Base-by-base conservation (phyloP, 2,797 vertebrate species). In the Lepilemur septentrionalis region DNA sequence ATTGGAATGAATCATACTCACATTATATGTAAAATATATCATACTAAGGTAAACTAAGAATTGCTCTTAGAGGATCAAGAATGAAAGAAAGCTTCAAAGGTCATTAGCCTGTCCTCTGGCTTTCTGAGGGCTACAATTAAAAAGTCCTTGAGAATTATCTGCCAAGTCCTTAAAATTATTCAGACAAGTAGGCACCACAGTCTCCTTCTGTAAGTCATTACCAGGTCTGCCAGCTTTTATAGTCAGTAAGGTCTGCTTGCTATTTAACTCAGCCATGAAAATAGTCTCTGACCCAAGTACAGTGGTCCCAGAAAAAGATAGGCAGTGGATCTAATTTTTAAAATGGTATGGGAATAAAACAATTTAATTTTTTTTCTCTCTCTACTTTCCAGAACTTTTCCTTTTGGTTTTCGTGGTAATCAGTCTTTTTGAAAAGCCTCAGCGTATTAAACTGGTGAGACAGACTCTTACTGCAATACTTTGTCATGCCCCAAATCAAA, bases 101-200 rank as follows among this genome's bases (percentile, higher is more conserved):
- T 90, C 91, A 88, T 96, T 97, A 93, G 86, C 23, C 81, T 97
- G 63, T 94, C 59, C 63, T 96, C 76, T 96, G 80, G 55, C 52
- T 97, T 97, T 97, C 87, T 72, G 79, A 84, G 69, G 52, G n/a
- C 35, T 96, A 85, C 94, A 97, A 97, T 97, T 97, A 97, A 97
- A 97, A 97, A 94, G 94, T 96, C 93, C 69, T 95, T 57, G 65
- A 67, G 72, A 95, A 93, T 96, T 95, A 95, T 98, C 95, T 96
- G 97, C 95, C 95, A 98, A 97, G 63, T 93, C 52, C 79, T 94
- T 96, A 96, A 95, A 94, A 89, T 96, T 90, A 95, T 92, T 97
- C 91, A 97, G 97, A 97, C 97, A 97, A 97, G 89, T 95, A 97
- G 97, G 95, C 95, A 97, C 96, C 96, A 82, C 4, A n/a, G 38